Evolutionary conservation across 2,888 invertebrate genomes (phyloP).

Genomic region (Chironomus riparius): DNA sequence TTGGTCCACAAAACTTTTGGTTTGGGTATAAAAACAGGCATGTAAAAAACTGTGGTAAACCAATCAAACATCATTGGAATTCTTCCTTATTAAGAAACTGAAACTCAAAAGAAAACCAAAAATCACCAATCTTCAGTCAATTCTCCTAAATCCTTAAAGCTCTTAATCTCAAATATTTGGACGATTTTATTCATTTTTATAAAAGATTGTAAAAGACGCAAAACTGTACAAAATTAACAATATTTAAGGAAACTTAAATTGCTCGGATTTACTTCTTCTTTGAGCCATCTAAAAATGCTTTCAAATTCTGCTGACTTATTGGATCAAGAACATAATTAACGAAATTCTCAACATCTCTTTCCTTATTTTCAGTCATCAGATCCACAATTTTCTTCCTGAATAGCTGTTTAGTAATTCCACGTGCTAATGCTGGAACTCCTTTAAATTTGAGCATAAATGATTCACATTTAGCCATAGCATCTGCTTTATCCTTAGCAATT

Average conservation of each 20-base stretch:
- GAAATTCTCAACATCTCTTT: slow-evolving; percentile 57
- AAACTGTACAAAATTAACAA: neutral
- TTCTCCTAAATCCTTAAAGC: too few relatives aligned
- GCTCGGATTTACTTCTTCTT: slow-evolving; percentile 39
- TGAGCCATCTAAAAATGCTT: slow-evolving; percentile 58
- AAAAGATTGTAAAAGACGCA: too few relatives aligned
- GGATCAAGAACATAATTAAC: slow-evolving; percentile 51
- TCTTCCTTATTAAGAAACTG: too few relatives aligned
- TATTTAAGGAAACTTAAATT: too few relatives aligned
- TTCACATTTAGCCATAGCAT: slow-evolving; percentile 52
- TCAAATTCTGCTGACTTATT: slow-evolving; percentile 61
- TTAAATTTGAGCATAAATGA: slow-evolving; percentile 52
- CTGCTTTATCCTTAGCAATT: slow-evolving; percentile 51
- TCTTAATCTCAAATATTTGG: too few relatives aligned
- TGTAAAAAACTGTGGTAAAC: too few relatives aligned
- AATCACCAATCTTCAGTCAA: too few relatives aligned
- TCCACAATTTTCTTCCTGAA: slow-evolving; percentile 41
- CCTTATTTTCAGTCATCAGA: slow-evolving; percentile 49
- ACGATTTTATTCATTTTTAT: neutral
- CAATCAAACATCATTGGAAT: too few relatives aligned
- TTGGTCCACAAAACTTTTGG: too few relatives aligned
- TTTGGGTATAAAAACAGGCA: too few relatives aligned
- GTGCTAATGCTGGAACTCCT: slow-evolving; percentile 49
- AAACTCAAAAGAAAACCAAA: too few relatives aligned
- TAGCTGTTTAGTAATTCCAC: slow-evolving; percentile 44